Evolutionary conservation across 2,888 invertebrate genomes (phyloP).

Genomic region (Piscicola geometra): DNA sequence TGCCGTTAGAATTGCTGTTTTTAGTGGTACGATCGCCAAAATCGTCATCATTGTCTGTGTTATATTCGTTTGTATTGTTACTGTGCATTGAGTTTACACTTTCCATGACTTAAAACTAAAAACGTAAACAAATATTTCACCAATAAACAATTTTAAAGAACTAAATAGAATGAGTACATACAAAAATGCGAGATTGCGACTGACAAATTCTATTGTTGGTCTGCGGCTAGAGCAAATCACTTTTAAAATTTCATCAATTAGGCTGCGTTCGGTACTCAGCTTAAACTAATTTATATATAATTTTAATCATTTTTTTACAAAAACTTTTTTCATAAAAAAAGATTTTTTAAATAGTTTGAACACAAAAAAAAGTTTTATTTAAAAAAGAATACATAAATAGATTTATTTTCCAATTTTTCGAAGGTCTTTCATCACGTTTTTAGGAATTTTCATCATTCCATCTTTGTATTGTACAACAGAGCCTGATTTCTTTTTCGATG

Average conservation of each 20-base stretch:
- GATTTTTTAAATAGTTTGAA: not conserved
- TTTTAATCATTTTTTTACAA: not conserved
- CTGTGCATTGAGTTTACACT: not conserved
- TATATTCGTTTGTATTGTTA: not conserved
- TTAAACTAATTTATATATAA: too few species aligned
- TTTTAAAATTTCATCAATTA: too few species aligned
- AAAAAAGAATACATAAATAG: not conserved
- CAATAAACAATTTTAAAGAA: not conserved
- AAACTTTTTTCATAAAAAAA: too few species aligned
- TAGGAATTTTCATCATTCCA: slow-evolving; percentile 11
- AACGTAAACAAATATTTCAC: not conserved
- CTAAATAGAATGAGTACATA: not conserved
- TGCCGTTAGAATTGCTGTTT: not conserved
- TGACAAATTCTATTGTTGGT: not conserved
- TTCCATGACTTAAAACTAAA: not conserved
- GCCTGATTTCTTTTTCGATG: not conserved
- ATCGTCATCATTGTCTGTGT: not conserved
- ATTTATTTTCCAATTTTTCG: not conserved
- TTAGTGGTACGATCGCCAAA: not conserved
- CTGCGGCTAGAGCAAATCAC: too few species aligned
- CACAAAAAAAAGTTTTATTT: not conserved
- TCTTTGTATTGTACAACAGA: not conserved
- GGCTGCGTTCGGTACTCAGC: too few species aligned
- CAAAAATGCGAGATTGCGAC: not conserved
- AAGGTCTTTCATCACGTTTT: slow-evolving; percentile 14